These are phyloP conservation scores for Schizopygopsis pylzovi DNA, from an alignment of 2,797 vertebrate species.

Conservation along the genomic window DNA sequence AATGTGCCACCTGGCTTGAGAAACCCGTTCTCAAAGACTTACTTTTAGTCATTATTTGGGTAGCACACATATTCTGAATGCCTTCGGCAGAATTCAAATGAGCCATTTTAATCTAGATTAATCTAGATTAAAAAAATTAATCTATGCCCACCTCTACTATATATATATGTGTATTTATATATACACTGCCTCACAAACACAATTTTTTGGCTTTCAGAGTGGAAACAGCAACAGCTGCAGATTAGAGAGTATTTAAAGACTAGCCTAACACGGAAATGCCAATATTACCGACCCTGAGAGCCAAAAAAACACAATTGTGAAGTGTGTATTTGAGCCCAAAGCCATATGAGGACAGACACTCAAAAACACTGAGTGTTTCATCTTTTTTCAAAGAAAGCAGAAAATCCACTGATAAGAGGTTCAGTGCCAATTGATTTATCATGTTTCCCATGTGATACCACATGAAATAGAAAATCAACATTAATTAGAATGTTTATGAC, in stretches of 20 bases:
- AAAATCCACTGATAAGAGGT: background rate
- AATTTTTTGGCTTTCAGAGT: constrained; percentile 48
- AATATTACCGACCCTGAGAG: constrained; percentile 59
- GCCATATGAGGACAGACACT: constrained; percentile 46
- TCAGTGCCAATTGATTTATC: background rate
- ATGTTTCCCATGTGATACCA: background rate
- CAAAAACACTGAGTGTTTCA: background rate
- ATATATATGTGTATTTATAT: background rate
- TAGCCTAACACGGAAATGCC: constrained; percentile 53
- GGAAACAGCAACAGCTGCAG: constrained; percentile 65
- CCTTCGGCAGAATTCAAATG: too few species aligned
- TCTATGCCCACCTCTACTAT: too few species aligned
- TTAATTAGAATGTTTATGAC: background rate
- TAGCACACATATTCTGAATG: too few species aligned
- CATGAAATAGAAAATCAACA: background rate
- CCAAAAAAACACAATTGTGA: constrained; percentile 53
- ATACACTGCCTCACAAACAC: background rate
- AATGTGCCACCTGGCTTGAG: too few species aligned
- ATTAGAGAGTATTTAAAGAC: constrained; percentile 62
- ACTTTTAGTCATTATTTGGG: too few species aligned
- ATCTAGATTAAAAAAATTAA: too few species aligned
- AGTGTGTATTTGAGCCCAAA: constrained; percentile 28
- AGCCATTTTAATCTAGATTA: too few species aligned
- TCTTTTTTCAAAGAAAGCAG: background rate
- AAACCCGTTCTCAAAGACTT: too few species aligned